Evolutionary conservation across 2,888 invertebrate species (phyloP).

Genomic region (Patella pellucida): DNA sequence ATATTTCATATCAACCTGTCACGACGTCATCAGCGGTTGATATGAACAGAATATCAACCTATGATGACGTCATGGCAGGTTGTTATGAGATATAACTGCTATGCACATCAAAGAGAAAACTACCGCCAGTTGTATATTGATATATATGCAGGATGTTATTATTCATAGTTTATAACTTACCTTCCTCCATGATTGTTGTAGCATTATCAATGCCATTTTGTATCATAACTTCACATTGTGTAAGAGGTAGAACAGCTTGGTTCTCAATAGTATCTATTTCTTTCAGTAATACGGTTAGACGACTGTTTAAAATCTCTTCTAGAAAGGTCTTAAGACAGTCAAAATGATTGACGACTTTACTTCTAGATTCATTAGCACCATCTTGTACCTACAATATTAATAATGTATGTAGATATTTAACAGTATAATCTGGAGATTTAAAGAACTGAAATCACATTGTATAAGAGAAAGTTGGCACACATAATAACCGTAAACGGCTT

Average conservation of each 20-base stretch:
- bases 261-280: conserved; percentile 54
- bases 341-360: conserved; percentile 56
- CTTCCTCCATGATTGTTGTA: conserved; percentile 59
- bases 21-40: no score
- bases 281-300: conserved; percentile 45
- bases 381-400: conserved; percentile 45
- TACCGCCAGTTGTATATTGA: no score
- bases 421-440: no score
- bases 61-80: no score
- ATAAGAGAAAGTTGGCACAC: background rate
- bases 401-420: no score
- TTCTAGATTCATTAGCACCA: conserved; percentile 51
- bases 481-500: background rate
- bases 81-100: no score
- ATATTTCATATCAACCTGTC: no score
- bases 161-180: conserved; percentile 36
- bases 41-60: no score
- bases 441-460: background rate
- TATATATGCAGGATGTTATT: background rate
- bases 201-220: conserved; percentile 53
- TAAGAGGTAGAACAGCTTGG: conserved; percentile 54
- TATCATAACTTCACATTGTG: conserved; percentile 60
- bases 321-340: conserved; percentile 45
- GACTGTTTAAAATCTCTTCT: conserved; percentile 45
- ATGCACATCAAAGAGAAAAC: no score